Evolutionary conservation across 2,888 invertebrate genomes (phyloP).

Genomic region (Mythimna impura): DNA sequence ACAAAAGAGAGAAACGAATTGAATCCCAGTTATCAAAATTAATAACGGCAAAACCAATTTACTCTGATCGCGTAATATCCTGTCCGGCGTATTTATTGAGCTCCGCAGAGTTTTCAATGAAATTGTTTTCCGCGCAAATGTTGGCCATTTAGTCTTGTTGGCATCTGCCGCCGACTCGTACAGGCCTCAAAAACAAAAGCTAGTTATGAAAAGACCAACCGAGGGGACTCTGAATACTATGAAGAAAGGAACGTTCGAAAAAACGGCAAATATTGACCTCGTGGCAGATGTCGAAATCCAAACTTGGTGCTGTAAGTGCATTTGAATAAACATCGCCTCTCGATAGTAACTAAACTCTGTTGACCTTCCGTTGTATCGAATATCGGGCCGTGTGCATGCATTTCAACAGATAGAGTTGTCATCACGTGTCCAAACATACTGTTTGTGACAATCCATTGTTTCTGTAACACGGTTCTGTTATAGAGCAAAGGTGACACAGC

Average conservation of each 20-base stretch:
- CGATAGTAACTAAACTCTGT: conserved; percentile 86
- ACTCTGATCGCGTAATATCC: conserved; percentile 88
- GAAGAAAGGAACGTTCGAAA: conserved; percentile 81
- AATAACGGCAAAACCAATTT: conserved; percentile 89
- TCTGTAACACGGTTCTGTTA: conserved; percentile 35
- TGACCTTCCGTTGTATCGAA: conserved; percentile 86
- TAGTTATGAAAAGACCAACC: conserved; percentile 71
- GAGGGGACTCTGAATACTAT: conserved; percentile 71
- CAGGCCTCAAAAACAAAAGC: conserved; percentile 69
- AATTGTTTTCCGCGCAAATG: conserved; percentile 77
- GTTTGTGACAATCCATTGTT: conserved; percentile 52
- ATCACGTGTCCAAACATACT: conserved; percentile 83
- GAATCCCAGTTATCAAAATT: conserved; percentile 90
- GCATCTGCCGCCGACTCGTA: conserved; percentile 61
- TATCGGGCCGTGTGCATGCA: conserved; percentile 76
- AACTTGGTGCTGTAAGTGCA: conserved; percentile 86
- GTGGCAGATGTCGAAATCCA: conserved; percentile 88
- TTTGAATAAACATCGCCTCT: conserved; percentile 88
- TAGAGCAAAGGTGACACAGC: conserved; percentile 49
- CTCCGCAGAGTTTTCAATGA: conserved; percentile 78
- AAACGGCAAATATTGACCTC: conserved; percentile 89
- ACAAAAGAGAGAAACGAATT: conserved; percentile 89
- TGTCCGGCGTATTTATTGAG: conserved; percentile 80
- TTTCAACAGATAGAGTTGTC: conserved; percentile 81
- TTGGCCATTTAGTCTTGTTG: conserved; percentile 57